Evolutionary conservation across 2,888 invertebrate species (phyloP), one percentile per base, ranked within the genome.

Genomic region (Adineta ricciae): DNA sequence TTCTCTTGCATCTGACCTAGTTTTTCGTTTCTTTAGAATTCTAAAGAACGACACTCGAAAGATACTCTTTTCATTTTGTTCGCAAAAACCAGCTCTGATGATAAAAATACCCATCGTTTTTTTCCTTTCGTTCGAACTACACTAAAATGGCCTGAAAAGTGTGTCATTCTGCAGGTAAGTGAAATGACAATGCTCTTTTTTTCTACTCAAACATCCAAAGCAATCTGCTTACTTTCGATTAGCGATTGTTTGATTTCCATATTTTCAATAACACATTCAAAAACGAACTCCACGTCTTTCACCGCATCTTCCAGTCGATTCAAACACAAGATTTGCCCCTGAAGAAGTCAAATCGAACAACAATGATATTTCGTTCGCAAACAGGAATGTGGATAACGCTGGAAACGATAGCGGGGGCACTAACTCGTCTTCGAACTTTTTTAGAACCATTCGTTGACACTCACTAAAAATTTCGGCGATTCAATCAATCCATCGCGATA

Each of bases 311-410:
- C 91, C 56, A 91, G 88, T 46, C 89, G 87, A 86, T 90, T 90
- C 87, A 91, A 88, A 85, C 90, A 91, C 82, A 90, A 88, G 11
- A 91, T 89, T 86, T 90, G 90, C 83, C 91, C 91, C 91, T 91
- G 88, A 83, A 86, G 24, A 72, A 83, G 52, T 38, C 19, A 46
- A 46, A 8, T 46, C 19, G 84, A 14, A 85, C 38, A 85, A 41
- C 72, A 72, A 54, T 8, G 16, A 24, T 21, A 27, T n/a, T 16
- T 49, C 16, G 11, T 36, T 83, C 7, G 19, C n/a, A n/a, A n/a
- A n/a, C n/a, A n/a, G n/a, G n/a, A n/a, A n/a, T n/a, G n/a, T n/a
- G n/a, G n/a, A n/a, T n/a, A n/a, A n/a, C n/a, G n/a, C n/a, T n/a
- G n/a, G n/a, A n/a, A n/a, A n/a, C n/a, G n/a, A n/a, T n/a, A n/a